Percentiles rank a stretch among this genome's conserved stretches.
Conservation (phyloP, 2,888 invertebrate genomes). For the Thelaira solivaga region DNA sequence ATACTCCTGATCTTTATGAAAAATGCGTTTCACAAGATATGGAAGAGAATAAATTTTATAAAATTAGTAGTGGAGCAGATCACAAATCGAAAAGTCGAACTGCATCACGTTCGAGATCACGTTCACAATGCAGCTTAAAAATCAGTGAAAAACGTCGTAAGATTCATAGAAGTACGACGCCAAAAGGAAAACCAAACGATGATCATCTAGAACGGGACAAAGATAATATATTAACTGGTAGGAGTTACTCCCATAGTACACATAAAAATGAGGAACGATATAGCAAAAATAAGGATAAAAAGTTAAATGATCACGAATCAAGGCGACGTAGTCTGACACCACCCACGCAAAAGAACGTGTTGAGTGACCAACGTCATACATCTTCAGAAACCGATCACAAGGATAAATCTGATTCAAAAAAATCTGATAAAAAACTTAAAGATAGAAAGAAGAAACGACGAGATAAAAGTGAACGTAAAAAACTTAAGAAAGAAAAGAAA, state of each 20-base stretch:
- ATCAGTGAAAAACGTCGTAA: slow-evolving; percentile 55
- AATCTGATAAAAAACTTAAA: slow-evolving; percentile 66
- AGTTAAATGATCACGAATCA: slow-evolving; percentile 30
- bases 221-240: slow-evolving; percentile 11
- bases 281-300: slow-evolving; percentile 41
- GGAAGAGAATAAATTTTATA: slow-evolving; percentile 57
- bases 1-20: slow-evolving; percentile 61
- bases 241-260: slow-evolving; percentile 32
- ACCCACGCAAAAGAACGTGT: slow-evolving; percentile 65
- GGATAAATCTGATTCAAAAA: slow-evolving; percentile 53
- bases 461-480: slow-evolving; percentile 66
- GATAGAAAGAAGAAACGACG: slow-evolving; percentile 69
- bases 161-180: slow-evolving; percentile 58
- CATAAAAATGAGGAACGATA: slow-evolving; percentile 44
- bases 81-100: slow-evolving; percentile 40
- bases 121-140: slow-evolving; percentile 39
- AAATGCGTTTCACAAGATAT: slow-evolving; percentile 62
- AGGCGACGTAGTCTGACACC: slow-evolving; percentile 56
- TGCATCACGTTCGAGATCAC: slow-evolving; percentile 41
- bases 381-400: slow-evolving; percentile 50
- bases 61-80: slow-evolving; percentile 38
- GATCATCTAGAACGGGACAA: slow-evolving; percentile 42
- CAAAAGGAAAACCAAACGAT: slow-evolving; percentile 51
- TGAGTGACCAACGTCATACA: slow-evolving; percentile 43
- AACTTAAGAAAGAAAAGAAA: slow-evolving; percentile 68